Evolutionary conservation across 2,797 vertebrate species (phyloP), one percentile per base, ranked within the genome.

Genomic region (Poliocrania exsul): DNA sequence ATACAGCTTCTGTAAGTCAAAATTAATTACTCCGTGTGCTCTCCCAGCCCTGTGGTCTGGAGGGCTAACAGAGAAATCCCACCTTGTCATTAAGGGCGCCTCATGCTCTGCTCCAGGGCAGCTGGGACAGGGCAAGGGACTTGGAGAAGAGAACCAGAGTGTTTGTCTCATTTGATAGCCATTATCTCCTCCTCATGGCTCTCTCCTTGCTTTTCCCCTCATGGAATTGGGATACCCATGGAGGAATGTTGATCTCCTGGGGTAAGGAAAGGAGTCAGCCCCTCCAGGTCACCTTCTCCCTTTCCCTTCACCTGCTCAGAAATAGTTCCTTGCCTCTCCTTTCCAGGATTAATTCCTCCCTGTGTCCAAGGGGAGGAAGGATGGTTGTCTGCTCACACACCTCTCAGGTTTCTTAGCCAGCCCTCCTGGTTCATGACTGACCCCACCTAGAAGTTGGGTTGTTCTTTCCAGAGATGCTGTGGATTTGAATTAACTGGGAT

Each of bases 1-100:
- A 97, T 97, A 95, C 96, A 88, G 96, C 97, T 97, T 85, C 97
- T 95, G 92, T 95, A 97, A 97, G 97, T 98, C 97, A 97, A 88
- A 97, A 97, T 97, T 97, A 98, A 98, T 98, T 97, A 97, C 90
- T 77, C 88, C 8, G 1, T 91, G 88, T 35, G 78, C n/a, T 90
- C 77, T 93, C 93, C 87, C 73, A 53, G 91, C 81, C 66, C 93
- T 35, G 50, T 13, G 60, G 60, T 92, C 87, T 74, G 12, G 73
- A 89, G 79, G 81, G 71, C 61, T 78, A 78, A 47, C 1, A 51
- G 81, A 94, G 89, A 80, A 93, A 79, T 86, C 85, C 91, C 86
- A 65, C 25, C 81, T 73, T 16, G 1, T 56, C 19, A 1, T 28
- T 11, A 69, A n/a, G 7, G 11, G 83, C 58, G 58, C 24, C 40